These are phyloP conservation scores for Bombus consobrinus DNA, from an alignment of 1,140 invertebrate species.

Conservation along the genomic window DNA sequence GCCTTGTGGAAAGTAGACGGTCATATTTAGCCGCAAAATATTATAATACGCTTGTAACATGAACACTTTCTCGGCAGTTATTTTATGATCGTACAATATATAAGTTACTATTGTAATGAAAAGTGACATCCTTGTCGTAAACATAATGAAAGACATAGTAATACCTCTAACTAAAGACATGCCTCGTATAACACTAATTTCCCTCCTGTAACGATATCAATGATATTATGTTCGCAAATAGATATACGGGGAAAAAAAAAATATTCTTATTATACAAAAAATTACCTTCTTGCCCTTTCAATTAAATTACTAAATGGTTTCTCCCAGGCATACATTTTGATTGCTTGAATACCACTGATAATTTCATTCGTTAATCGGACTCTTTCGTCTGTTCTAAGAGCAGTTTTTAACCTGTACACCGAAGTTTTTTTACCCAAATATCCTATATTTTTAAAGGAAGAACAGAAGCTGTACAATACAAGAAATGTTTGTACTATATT, in stretches of 20 bases:
- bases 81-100: conserved; percentile 85
- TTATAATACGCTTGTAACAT: conserved; percentile 90
- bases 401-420: conserved; percentile 83
- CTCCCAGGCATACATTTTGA: conserved; percentile 97
- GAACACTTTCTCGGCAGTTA: conserved; percentile 89
- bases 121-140: conserved; percentile 90
- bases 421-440: conserved; percentile 89
- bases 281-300: conserved; percentile 81
- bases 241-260: fast-evolving
- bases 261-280: not conserved
- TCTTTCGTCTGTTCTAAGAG: conserved; percentile 90
- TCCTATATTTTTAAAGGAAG: conserved; percentile 78
- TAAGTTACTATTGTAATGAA: conserved; percentile 91
- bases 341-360: conserved; percentile 90
- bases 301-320: conserved; percentile 90
- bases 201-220: conserved; percentile 81
- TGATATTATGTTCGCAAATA: not conserved
- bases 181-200: conserved; percentile 87
- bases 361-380: conserved; percentile 93
- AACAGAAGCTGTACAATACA: not conserved
- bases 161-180: conserved; percentile 88
- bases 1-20: conserved; percentile 89
- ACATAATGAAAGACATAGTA: conserved; percentile 87
- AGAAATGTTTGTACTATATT: not conserved
- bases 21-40: conserved; percentile 88